These are phyloP conservation scores for Drosophila ogumai DNA, from an alignment of 1,140 invertebrate species.

Conservation along the genomic window DNA sequence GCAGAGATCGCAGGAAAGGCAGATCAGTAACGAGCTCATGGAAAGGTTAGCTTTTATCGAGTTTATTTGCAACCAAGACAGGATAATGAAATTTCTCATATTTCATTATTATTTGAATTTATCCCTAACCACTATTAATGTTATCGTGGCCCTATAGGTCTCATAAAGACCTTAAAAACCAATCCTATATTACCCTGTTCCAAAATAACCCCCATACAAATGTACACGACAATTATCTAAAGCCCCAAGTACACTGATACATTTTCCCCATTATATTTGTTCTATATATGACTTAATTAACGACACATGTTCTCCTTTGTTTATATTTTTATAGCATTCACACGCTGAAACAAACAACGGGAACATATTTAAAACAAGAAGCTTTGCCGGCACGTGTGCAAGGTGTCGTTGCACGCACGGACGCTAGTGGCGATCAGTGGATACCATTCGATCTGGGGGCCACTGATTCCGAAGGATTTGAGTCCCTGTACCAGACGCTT, in stretches of 20 bases:
- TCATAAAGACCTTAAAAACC: not conserved
- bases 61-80: not conserved
- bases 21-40: constrained; percentile 22
- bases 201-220: not conserved
- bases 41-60: constrained; percentile 34
- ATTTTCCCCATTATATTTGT: not conserved
- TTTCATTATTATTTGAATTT: too few species aligned
- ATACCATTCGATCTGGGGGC: constrained; percentile 42
- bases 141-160: too few species aligned
- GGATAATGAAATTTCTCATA: too few species aligned
- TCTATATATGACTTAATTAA: constrained; percentile 4
- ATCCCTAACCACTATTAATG: too few species aligned
- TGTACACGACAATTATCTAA: not conserved
- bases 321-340: constrained; percentile 45
- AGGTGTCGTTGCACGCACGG: constrained; percentile 43
- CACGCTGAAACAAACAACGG: constrained; percentile 52
- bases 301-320: constrained; percentile 7
- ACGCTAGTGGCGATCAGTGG: constrained; percentile 19
- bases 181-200: not conserved
- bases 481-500: constrained; percentile 17
- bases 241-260: not conserved
- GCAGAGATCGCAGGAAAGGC: not conserved
- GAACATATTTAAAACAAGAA: constrained; percentile 47
- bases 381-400: constrained; percentile 53
- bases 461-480: constrained; percentile 13